Evolutionary conservation across 2,113 vertebrate genomes (phyloP).

Genomic region (Pseudopodoces humilis): DNA sequence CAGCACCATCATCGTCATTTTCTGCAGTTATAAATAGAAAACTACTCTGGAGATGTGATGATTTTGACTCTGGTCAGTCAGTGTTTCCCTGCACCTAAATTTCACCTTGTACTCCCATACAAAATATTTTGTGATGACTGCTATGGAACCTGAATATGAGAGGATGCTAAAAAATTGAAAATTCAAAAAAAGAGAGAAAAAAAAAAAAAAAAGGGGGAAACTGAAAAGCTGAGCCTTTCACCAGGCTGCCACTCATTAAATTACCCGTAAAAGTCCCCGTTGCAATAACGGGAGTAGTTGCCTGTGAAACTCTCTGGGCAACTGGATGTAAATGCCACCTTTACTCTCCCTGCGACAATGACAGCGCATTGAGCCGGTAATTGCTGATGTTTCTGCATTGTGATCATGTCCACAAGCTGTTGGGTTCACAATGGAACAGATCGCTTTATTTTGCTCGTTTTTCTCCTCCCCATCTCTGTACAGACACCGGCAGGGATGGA

Average conservation of each 20-base stretch:
- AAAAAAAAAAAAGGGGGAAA: background rate
- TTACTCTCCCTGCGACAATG: background rate
- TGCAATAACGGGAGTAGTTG: conserved; percentile 34
- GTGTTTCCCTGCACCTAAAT: background rate
- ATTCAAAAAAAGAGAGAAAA: fast-evolving
- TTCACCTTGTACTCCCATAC: background rate
- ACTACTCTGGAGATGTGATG: background rate
- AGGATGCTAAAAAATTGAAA: background rate
- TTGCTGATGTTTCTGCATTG: conserved; percentile 46
- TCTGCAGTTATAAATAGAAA: background rate
- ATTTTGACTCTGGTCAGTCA: background rate
- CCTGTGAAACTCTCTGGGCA: conserved; percentile 37
- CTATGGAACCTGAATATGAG: background rate
- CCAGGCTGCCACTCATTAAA: conserved; percentile 17
- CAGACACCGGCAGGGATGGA: background rate
- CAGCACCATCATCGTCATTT: background rate
- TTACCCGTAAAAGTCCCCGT: background rate
- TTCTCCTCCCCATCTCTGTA: background rate
- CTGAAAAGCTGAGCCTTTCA: background rate
- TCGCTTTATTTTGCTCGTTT: background rate
- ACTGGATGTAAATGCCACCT: conserved; percentile 54
- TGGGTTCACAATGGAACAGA: background rate
- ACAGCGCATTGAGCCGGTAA: background rate
- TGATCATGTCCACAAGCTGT: conserved; percentile 34
- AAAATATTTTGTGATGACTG: background rate